Percentiles rank a stretch among this genome's conserved stretches.
phyloP scores from a whole-genome alignment of 2,797 vertebrate species.

The Coracias cyanogaster region DNA sequence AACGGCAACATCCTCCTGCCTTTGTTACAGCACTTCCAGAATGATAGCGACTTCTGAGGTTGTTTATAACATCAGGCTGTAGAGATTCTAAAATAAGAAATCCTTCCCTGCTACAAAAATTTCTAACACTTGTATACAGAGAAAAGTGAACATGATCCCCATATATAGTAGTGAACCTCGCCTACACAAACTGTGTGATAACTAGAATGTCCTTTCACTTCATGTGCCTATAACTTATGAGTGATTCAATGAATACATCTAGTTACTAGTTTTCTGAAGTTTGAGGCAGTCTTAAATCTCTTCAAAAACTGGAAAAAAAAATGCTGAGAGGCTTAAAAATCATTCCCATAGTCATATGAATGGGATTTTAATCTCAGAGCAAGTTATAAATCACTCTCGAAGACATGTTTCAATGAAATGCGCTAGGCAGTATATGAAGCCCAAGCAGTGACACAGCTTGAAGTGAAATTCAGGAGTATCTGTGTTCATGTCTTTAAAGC shows the following conservation, averaged over 20 bases:
- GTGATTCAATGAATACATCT: background rate
- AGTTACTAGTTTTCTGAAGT: background rate
- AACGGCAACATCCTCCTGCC: background rate
- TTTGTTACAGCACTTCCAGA: background rate
- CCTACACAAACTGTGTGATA: background rate
- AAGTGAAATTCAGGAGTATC: background rate
- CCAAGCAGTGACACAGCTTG: background rate
- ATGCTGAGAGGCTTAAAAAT: background rate
- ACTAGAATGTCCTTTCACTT: background rate
- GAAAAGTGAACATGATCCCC: background rate
- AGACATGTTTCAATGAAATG: background rate
- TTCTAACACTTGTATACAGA: background rate
- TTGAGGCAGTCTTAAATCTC: background rate
- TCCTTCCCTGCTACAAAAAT: background rate
- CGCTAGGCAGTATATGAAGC: background rate
- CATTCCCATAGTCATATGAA: background rate
- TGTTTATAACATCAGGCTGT: background rate
- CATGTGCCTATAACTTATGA: background rate
- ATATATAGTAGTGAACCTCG: background rate
- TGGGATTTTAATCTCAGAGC: background rate
- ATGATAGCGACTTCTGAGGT: background rate
- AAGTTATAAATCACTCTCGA: background rate
- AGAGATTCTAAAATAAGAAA: background rate
- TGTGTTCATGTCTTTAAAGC: background rate
- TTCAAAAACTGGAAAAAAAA: background rate